Conservation (phyloP, 2,113 vertebrate genomes). For the Connochaetes taurinus region DNA sequence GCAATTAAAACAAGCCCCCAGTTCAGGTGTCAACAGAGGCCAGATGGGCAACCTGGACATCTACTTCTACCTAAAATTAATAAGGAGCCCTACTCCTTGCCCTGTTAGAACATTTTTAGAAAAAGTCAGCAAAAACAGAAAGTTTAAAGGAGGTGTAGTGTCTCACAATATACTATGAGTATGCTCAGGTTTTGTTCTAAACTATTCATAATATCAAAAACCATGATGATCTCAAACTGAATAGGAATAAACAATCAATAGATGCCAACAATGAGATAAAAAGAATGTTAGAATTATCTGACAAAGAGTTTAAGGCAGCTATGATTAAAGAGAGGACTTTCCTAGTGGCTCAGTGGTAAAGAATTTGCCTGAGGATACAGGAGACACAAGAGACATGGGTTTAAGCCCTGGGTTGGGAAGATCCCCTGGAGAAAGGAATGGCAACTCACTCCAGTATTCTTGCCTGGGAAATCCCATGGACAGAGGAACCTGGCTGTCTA, state of each 20-base stretch:
- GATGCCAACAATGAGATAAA: not conserved
- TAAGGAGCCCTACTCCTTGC: not conserved
- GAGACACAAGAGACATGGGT: not conserved
- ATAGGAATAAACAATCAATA: not conserved
- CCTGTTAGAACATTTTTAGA: not conserved
- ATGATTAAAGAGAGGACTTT: not conserved
- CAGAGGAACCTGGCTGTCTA: not conserved
- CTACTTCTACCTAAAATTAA: not conserved
- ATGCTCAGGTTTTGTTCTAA: not conserved
- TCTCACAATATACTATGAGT: not conserved
- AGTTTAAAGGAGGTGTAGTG: not conserved
- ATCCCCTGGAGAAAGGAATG: not conserved
- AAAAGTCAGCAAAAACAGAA: not conserved
- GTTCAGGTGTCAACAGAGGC: not conserved
- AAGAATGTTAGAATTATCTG: not conserved
- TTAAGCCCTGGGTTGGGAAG: not conserved
- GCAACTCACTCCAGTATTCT: not conserved
- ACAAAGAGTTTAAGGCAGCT: not conserved
- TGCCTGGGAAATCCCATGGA: not conserved
- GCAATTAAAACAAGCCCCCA: not conserved
- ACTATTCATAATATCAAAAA: not conserved
- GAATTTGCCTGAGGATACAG: not conserved
- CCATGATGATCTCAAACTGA: not conserved
- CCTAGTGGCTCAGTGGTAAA: not conserved
- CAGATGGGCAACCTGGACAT: not conserved